These are phyloP conservation scores for Ceyx cyanopectus DNA, from an alignment of 2,113 vertebrate genomes.

Conservation along the genomic window DNA sequence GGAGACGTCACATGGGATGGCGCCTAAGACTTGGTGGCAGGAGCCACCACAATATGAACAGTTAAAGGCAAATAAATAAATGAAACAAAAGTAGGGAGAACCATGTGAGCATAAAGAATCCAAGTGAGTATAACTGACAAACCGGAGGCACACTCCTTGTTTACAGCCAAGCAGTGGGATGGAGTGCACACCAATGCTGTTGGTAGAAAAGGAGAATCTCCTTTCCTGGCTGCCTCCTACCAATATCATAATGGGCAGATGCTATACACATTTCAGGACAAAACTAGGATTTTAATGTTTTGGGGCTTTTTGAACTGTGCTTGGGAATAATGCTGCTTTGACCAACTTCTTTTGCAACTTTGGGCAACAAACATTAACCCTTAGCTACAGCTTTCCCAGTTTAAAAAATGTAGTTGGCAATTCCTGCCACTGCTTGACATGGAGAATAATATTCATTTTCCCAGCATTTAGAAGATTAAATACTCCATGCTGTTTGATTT, in stretches of 20 bases:
- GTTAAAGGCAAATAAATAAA: neutral
- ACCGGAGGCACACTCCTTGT: neutral
- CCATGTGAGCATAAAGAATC: neutral
- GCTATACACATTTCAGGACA: neutral
- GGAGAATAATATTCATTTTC: neutral
- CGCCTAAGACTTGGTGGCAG: neutral
- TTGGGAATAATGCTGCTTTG: neutral
- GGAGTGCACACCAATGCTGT: neutral
- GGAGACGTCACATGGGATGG: neutral
- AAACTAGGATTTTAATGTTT: neutral
- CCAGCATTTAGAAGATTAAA: slow-evolving; percentile 24
- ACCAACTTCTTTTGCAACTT: neutral
- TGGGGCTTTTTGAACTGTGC: neutral
- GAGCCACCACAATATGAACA: neutral
- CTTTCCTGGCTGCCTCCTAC: neutral
- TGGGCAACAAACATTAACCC: neutral
- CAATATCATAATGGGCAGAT: neutral
- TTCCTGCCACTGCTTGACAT: neutral
- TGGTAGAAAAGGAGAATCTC: neutral
- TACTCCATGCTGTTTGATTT: neutral
- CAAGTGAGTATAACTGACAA: neutral
- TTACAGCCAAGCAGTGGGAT: neutral
- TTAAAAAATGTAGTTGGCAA: neutral
- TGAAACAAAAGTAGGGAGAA: neutral
- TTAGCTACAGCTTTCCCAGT: neutral